Percentiles rank a stretch among this genome's conserved stretches.
Evolutionary conservation across 2,888 invertebrate species (phyloP).

Genomic region (Zhuqinia jingwanae): DNA sequence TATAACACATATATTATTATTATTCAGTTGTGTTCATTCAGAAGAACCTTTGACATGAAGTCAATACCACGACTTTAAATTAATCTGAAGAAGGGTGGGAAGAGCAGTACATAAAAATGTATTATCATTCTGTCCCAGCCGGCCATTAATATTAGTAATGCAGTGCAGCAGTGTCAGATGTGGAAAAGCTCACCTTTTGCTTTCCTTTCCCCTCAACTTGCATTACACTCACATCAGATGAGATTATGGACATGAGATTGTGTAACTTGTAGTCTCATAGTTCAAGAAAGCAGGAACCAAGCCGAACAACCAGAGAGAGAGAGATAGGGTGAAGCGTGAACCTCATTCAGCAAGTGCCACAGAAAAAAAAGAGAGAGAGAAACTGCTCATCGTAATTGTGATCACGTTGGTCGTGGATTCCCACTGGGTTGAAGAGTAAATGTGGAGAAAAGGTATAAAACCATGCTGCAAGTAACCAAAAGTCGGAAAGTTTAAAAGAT

Average conservation of each 20-base stretch:
- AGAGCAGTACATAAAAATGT: constrained; percentile 65
- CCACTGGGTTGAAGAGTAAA: constrained; percentile 69
- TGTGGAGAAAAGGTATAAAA: constrained; percentile 64
- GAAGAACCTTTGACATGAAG: constrained; percentile 1
- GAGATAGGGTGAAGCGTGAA: constrained; percentile 27
- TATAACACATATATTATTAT: too few species aligned
- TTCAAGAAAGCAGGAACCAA: constrained; percentile 6
- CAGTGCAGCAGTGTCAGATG: constrained; percentile 42
- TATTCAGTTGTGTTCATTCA: constrained; percentile 10
- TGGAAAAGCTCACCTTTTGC: constrained; percentile 56
- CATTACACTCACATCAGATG: constrained; percentile 68
- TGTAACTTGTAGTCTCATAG: constrained; percentile 42
- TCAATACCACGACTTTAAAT: too few species aligned
- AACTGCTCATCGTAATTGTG: constrained; percentile 69
- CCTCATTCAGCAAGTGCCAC: not conserved
- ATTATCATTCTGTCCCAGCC: constrained; percentile 69
- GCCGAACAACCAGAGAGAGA: constrained; percentile 20
- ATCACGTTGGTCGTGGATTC: constrained; percentile 73
- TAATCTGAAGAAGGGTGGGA: not conserved
- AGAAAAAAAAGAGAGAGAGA: constrained; percentile 33
- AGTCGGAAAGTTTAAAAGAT: constrained; percentile 26
- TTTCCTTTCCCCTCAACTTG: constrained; percentile 62
- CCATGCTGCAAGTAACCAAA: constrained; percentile 8
- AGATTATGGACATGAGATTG: constrained; percentile 70
- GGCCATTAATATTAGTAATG: constrained; percentile 66